Percentiles rank a stretch among this genome's conserved stretches.
Evolutionary conservation across 2,113 vertebrate genomes (phyloP).

Genomic region (Hippocampus mohnikei): DNA sequence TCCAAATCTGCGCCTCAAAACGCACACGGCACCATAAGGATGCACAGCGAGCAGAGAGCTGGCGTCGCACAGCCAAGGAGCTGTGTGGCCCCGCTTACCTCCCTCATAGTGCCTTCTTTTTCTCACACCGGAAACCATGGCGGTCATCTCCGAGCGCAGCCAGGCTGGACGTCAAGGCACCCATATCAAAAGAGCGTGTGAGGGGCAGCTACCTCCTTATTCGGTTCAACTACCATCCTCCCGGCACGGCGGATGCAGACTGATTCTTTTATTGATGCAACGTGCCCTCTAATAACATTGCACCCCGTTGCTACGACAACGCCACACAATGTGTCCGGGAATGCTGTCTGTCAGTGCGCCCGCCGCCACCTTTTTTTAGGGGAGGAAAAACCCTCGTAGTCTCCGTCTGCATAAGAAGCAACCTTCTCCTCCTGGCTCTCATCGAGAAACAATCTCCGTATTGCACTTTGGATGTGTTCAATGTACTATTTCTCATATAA

Average conservation of each 20-base stretch:
- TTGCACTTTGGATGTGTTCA: neutral
- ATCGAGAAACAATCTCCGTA: neutral
- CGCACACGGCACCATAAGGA: conserved; percentile 24
- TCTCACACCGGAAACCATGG: conserved; percentile 53
- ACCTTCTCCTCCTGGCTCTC: conserved; percentile 6
- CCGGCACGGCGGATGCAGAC: conserved; percentile 35
- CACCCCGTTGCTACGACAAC: conserved; percentile 60
- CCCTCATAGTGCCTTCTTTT: conserved; percentile 64
- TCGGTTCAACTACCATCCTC: conserved; percentile 47
- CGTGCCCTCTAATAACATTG: conserved; percentile 49
- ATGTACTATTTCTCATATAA: neutral
- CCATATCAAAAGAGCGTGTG: conserved; percentile 37
- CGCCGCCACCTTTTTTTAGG: conserved; percentile 36
- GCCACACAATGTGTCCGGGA: conserved; percentile 60
- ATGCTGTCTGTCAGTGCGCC: conserved; percentile 47
- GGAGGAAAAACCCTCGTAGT: conserved; percentile 40
- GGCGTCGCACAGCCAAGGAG: conserved; percentile 26
- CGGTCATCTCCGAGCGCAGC: conserved; percentile 49
- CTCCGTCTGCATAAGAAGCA: conserved; percentile 6
- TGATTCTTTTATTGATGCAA: conserved; percentile 55
- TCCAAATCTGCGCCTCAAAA: conserved; percentile 22
- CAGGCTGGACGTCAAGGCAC: conserved; percentile 16
- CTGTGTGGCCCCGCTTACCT: conserved; percentile 59
- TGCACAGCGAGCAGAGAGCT: conserved; percentile 35
- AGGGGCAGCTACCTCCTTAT: conserved; percentile 30